phyloP scores from a whole-genome alignment of 1,140 invertebrate genomes.

The Drosophila insularis region DNA sequence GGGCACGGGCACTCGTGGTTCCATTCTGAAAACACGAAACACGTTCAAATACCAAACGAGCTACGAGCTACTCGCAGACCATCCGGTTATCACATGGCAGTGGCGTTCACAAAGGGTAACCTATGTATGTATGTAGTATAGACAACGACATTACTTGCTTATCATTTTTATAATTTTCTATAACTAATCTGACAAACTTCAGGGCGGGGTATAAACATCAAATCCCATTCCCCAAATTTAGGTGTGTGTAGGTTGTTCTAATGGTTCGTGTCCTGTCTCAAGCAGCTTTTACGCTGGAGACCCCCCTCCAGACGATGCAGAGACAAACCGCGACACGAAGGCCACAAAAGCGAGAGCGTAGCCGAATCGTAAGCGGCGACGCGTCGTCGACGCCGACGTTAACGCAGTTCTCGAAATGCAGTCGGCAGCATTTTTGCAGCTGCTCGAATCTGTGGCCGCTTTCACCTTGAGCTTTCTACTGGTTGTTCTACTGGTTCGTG shows the following conservation, averaged over 20 bases:
- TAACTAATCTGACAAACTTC: too few relatives aligned
- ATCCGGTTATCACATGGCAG: too few relatives aligned
- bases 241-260: neutral
- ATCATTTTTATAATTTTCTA: too few relatives aligned
- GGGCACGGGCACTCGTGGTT: too few relatives aligned
- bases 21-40: too few relatives aligned
- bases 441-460: neutral
- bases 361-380: neutral
- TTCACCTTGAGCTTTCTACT: neutral
- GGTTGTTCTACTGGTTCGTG: neutral
- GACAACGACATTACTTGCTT: too few relatives aligned
- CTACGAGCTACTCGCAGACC: too few relatives aligned
- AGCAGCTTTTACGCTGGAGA: constrained; percentile 71
- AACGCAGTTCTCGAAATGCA: constrained; percentile 6
- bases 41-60: too few relatives aligned
- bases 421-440: neutral
- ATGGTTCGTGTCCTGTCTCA: neutral
- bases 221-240: too few relatives aligned
- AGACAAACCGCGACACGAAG: constrained; percentile 15
- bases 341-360: constrained; percentile 13
- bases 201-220: too few relatives aligned
- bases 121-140: too few relatives aligned
- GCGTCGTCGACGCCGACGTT: neutral
- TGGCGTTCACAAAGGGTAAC: too few relatives aligned
- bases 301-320: constrained; percentile 58